Conservation (phyloP, 2,113 vertebrate genomes). For the Saguinus midas region DNA sequence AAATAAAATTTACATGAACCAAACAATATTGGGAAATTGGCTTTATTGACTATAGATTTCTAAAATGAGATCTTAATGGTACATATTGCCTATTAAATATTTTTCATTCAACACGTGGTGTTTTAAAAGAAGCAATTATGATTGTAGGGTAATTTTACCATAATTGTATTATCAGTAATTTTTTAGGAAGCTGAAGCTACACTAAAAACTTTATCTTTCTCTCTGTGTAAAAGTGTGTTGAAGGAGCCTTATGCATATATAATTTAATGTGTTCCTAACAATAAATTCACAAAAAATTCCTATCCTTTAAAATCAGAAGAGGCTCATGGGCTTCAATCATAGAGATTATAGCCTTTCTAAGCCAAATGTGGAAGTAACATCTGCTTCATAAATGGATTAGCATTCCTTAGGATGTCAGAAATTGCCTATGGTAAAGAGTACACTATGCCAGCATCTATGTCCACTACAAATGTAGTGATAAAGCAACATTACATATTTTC, state of each 20-base stretch:
- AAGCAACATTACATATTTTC: background rate
- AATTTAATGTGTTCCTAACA: background rate
- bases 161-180: background rate
- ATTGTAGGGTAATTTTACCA: background rate
- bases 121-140: background rate
- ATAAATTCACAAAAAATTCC: constrained; percentile 9
- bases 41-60: background rate
- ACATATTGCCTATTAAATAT: background rate
- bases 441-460: background rate
- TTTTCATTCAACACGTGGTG: background rate
- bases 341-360: background rate
- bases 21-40: constrained; percentile 8
- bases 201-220: background rate
- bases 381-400: background rate
- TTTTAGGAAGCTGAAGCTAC: background rate
- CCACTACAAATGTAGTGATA: background rate
- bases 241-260: background rate
- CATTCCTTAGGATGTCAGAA: background rate
- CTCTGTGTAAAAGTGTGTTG: background rate
- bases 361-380: background rate
- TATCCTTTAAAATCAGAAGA: background rate
- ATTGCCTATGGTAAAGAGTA: background rate
- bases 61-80: background rate
- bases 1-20: background rate
- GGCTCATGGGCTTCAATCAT: background rate